phyloP scores from a whole-genome alignment of 2,888 invertebrate genomes.

The Oeneis ivallda region DNA sequence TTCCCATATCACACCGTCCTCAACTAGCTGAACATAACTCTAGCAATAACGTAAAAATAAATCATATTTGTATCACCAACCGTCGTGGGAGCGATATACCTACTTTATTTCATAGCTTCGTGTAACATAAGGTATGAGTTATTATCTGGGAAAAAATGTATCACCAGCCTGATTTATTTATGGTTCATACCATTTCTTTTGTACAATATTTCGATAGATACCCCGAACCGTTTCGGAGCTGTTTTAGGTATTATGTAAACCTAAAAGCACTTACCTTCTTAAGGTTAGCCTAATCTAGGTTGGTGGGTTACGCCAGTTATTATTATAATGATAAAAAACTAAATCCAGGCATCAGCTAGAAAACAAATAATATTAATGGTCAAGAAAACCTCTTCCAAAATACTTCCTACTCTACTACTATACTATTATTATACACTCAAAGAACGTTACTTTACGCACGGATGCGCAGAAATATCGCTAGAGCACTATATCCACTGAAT shows the following conservation, averaged over 20 bases:
- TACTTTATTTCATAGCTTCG: constrained; percentile 4
- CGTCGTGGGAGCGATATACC: constrained; percentile 2
- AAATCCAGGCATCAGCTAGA: too few relatives aligned
- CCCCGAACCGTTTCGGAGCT: neutral
- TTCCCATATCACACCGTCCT: neutral
- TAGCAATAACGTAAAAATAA: constrained; percentile 5
- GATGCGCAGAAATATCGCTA: constrained; percentile 3
- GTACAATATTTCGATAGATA: neutral
- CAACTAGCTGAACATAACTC: neutral
- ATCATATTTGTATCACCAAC: constrained; percentile 2
- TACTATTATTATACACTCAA: neutral
- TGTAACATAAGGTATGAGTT: constrained; percentile 1
- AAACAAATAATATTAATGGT: neutral
- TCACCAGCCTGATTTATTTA: constrained; percentile 14
- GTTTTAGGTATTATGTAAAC: neutral
- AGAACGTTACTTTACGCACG: neutral
- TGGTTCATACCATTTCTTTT: neutral
- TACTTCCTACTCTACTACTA: neutral
- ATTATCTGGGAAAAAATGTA: constrained; percentile 17
- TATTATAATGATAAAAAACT: too few relatives aligned
- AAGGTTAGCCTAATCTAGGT: too few relatives aligned
- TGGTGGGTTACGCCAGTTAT: too few relatives aligned
- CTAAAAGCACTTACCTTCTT: too few relatives aligned
- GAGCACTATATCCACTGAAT: too few relatives aligned
- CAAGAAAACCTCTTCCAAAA: neutral